Evolutionary conservation across 2,113 vertebrate species (phyloP).

Genomic region (Amazona vittata): DNA sequence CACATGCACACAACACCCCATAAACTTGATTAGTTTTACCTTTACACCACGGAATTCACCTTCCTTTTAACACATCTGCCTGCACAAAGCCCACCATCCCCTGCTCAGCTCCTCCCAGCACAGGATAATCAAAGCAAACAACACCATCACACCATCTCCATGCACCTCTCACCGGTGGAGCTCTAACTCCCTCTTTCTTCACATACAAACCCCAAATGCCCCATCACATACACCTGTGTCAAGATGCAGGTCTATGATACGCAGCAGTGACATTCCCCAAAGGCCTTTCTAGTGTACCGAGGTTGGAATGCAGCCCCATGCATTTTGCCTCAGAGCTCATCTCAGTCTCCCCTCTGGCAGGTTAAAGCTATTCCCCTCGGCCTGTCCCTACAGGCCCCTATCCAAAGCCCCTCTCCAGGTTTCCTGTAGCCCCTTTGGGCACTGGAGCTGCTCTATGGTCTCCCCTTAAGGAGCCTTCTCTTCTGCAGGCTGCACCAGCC

Average conservation of each 20-base stretch:
- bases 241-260: neutral
- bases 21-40: neutral
- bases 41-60: neutral
- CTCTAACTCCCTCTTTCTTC: neutral
- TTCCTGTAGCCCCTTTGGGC: too few relatives aligned
- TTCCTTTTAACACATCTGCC: neutral
- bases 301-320: neutral
- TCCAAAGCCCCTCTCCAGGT: too few relatives aligned
- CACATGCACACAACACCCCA: neutral
- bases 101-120: neutral
- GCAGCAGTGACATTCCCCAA: neutral
- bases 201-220: neutral
- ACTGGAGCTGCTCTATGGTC: too few relatives aligned
- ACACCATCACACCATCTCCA: neutral
- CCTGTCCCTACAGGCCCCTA: neutral
- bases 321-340: neutral
- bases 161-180: fast-evolving
- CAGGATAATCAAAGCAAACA: neutral
- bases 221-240: neutral
- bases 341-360: neutral
- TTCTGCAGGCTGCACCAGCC: neutral
- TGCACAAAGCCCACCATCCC: neutral
- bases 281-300: neutral
- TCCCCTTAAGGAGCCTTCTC: neutral
- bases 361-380: neutral